phyloP scores from a whole-genome alignment of 1,140 invertebrate species.

The Trichonephila clavata region DNA sequence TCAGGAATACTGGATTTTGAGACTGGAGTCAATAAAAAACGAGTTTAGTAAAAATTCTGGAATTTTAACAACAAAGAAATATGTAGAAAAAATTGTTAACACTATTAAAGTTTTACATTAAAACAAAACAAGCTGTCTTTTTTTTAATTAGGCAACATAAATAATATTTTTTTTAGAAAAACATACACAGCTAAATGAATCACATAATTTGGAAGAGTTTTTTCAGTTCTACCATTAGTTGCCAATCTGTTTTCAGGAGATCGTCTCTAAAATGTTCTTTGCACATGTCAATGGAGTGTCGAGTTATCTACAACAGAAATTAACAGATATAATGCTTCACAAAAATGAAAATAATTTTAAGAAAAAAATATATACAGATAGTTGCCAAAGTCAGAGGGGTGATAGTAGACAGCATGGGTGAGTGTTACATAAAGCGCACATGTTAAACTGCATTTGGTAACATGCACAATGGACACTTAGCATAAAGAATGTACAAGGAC shows the following conservation, averaged over 20 bases:
- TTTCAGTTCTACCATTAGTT: slow-evolving; percentile 98
- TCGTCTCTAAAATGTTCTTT: slow-evolving; percentile 99
- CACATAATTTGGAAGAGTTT: slow-evolving; percentile 96
- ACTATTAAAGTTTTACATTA: background rate
- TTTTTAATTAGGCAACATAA: background rate
- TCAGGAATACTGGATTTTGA: background rate
- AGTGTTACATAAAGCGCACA: too few relatives aligned
- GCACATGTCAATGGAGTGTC: slow-evolving; percentile 98
- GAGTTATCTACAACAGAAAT: slow-evolving; percentile 91
- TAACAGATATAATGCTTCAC: background rate
- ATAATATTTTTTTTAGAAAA: background rate
- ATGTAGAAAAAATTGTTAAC: background rate
- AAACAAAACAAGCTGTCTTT: background rate
- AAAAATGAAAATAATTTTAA: too few relatives aligned
- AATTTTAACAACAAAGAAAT: background rate
- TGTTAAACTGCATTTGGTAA: too few relatives aligned
- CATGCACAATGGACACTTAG: too few relatives aligned
- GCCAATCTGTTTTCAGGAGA: slow-evolving; percentile 97
- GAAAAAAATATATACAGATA: too few relatives aligned
- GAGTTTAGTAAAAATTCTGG: too few relatives aligned
- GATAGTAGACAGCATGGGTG: too few relatives aligned
- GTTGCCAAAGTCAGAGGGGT: too few relatives aligned
- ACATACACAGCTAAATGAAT: slow-evolving; percentile 61
- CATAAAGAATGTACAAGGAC: too few relatives aligned
- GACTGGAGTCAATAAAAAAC: background rate